phyloP scores from a whole-genome alignment of 2,797 vertebrate genomes.

The Otolemur crassicaudatus region DNA sequence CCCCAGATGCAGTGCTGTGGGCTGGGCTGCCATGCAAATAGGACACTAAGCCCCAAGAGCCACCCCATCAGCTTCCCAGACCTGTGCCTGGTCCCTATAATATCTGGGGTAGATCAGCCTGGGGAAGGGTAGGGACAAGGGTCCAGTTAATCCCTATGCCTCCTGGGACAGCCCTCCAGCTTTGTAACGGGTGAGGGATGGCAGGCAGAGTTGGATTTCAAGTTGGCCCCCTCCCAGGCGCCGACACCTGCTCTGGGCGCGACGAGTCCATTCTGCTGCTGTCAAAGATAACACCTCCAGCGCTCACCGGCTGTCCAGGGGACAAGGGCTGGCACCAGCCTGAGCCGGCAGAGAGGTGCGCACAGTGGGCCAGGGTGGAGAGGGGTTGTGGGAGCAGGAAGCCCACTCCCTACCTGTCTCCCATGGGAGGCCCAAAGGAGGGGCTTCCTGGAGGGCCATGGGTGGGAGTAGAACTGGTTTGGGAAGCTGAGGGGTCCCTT shows the following conservation, averaged over 20 bases:
- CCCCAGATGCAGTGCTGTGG: background rate
- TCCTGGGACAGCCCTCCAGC: background rate
- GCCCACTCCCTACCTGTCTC: background rate
- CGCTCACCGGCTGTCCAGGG: conserved; percentile 76
- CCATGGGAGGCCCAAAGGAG: background rate
- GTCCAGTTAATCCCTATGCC: background rate
- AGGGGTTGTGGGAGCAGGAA: background rate
- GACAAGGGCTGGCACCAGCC: conserved; percentile 76
- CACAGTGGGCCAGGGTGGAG: background rate
- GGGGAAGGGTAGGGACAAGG: conserved; percentile 38
- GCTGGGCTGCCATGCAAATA: background rate
- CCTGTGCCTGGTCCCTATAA: background rate
- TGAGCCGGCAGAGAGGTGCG: background rate
- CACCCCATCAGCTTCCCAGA: background rate
- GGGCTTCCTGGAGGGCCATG: background rate
- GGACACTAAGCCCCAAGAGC: background rate
- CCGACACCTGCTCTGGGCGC: conserved; percentile 76
- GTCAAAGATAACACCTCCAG: conserved; percentile 67
- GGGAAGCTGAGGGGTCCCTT: background rate
- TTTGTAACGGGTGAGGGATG: background rate
- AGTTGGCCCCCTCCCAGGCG: conserved; percentile 78
- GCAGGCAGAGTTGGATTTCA: conserved; percentile 37
- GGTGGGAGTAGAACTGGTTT: background rate
- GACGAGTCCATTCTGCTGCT: background rate
- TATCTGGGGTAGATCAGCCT: conserved; percentile 12